These are phyloP conservation scores for Mixornis gularis DNA, from an alignment of 2,113 vertebrate species.

Conservation along the genomic window DNA sequence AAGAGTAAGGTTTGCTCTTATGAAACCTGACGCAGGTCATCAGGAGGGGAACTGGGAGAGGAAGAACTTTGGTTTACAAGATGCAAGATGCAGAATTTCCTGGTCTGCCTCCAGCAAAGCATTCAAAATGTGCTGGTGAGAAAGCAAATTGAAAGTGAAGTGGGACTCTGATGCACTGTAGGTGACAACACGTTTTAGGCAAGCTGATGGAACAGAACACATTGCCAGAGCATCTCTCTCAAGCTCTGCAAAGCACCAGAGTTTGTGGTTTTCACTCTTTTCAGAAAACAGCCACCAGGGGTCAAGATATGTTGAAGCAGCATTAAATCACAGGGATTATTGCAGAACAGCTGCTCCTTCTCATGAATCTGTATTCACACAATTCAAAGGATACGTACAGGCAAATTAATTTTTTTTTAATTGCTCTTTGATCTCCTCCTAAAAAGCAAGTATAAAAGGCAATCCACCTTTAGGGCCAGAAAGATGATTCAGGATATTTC, in stretches of 20 bases:
- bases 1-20: neutral
- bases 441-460: neutral
- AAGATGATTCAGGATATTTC: neutral
- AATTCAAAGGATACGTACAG: neutral
- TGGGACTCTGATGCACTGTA: neutral
- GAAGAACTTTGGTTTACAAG: neutral
- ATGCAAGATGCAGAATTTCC: neutral
- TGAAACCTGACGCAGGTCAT: neutral
- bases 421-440: neutral
- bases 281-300: neutral
- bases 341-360: neutral
- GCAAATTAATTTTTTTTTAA: neutral
- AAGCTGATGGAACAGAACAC: neutral
- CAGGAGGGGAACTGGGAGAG: neutral
- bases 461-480: neutral
- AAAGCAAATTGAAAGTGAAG: neutral
- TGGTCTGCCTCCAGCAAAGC: neutral
- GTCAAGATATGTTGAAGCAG: neutral
- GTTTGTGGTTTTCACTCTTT: neutral
- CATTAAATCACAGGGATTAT: slow-evolving; percentile 12
- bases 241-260: neutral
- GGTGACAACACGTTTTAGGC: neutral
- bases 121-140: neutral
- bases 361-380: neutral
- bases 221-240: neutral